Conservation (phyloP, 2,797 vertebrate genomes). For the Columba guinea region DNA sequence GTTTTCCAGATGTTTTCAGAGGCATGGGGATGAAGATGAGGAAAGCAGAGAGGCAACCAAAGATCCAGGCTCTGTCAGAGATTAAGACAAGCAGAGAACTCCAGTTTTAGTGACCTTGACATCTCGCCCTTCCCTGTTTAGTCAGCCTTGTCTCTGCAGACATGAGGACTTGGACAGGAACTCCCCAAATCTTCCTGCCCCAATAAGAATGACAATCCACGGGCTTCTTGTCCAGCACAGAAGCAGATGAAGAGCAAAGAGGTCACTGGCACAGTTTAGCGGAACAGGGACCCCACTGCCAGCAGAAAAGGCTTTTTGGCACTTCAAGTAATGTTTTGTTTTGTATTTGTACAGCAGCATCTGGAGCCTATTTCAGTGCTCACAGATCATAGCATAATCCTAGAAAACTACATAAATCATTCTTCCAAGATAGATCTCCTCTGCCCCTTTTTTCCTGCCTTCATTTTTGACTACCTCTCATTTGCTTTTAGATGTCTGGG, state of each 20-base stretch:
- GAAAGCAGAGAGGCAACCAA: neutral
- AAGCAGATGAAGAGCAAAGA: neutral
- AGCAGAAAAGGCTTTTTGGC: neutral
- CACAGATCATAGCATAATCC: neutral
- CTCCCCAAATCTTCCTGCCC: neutral
- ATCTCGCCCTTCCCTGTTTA: neutral
- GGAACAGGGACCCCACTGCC: rapidly evolving
- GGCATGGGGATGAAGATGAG: neutral
- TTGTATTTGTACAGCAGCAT: neutral
- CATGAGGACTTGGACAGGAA: rapidly evolving
- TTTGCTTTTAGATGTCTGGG: slow-evolving; percentile 47
- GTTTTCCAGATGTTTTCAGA: neutral
- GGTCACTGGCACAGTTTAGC: neutral
- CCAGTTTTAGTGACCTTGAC: neutral
- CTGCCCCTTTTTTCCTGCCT: neutral
- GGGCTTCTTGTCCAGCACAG: neutral
- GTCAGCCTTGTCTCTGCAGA: neutral
- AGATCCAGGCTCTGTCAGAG: neutral
- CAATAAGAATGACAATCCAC: neutral
- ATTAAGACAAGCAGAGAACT: neutral
- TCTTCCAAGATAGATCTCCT: neutral
- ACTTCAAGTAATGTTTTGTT: neutral
- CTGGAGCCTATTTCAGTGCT: neutral
- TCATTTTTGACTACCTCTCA: slow-evolving; percentile 37
- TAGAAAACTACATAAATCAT: neutral